Percentiles rank a stretch among this genome's conserved stretches.
Evolutionary conservation across 2,888 invertebrate species (phyloP).

Genomic region (Leptinotarsa haldemani): DNA sequence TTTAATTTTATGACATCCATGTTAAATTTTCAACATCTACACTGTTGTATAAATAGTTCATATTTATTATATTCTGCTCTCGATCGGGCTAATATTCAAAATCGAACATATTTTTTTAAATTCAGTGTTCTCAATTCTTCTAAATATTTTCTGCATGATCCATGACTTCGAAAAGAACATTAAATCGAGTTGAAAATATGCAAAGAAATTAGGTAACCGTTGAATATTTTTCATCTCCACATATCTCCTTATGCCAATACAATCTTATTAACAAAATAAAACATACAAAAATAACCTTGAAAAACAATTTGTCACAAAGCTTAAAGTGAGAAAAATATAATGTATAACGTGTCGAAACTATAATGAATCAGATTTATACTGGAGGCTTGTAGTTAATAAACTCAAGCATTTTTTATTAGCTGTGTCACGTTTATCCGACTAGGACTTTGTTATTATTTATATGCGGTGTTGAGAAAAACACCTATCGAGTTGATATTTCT

Average conservation of each 20-base stretch:
- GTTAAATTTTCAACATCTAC: no score
- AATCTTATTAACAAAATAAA: background rate
- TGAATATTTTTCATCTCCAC: background rate
- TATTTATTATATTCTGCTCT: no score
- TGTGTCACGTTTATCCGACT: slow-evolving; percentile 35
- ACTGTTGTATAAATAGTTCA: no score
- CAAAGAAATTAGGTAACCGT: no score
- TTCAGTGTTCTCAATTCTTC: no score
- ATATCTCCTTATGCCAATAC: background rate
- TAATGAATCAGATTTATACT: slow-evolving; percentile 33
- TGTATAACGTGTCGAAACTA: slow-evolving; percentile 30
- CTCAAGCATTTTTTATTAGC: slow-evolving; percentile 28
- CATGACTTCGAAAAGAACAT: no score
- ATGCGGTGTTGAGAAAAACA: slow-evolving; percentile 33
- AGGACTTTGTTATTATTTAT: slow-evolving; percentile 35
- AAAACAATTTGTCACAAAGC: slow-evolving; percentile 11
- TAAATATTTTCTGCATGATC: no score
- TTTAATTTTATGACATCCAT: no score
- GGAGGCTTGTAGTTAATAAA: slow-evolving; percentile 35
- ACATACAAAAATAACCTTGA: background rate
- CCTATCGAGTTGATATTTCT: slow-evolving; percentile 40
- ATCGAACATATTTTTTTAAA: no score
- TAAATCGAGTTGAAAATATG: no score
- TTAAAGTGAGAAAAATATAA: slow-evolving; percentile 19
- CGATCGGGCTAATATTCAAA: no score